Evolutionary conservation across 2,888 invertebrate genomes (phyloP).

Genomic region (Pollenia amentaria): DNA sequence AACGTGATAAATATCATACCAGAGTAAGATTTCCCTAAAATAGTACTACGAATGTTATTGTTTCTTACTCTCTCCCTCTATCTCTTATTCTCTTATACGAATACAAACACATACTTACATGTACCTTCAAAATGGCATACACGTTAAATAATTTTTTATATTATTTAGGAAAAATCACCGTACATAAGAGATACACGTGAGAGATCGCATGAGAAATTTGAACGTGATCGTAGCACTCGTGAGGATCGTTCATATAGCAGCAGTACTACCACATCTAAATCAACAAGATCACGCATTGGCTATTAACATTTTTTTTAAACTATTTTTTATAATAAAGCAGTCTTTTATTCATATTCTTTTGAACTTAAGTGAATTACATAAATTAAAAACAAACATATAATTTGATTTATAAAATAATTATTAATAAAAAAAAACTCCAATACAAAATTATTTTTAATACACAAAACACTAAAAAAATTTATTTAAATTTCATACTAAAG

Average conservation of each 20-base stretch:
- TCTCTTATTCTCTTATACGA: slow-evolving; percentile 22
- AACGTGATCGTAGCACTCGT: slow-evolving; percentile 83
- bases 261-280: slow-evolving; percentile 80
- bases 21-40: slow-evolving; percentile 86
- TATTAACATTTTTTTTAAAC: slow-evolving; percentile 74
- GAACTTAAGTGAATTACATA: neutral
- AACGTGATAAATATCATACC: slow-evolving; percentile 92
- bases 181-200: slow-evolving; percentile 88
- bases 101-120: slow-evolving; percentile 60
- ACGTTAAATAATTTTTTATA: slow-evolving; percentile 66
- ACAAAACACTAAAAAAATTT: slow-evolving; percentile 16
- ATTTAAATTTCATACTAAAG: slow-evolving; percentile 34
- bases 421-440: slow-evolving; percentile 48
- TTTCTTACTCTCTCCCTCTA: slow-evolving; percentile 40
- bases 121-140: slow-evolving; percentile 59
- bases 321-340: neutral
- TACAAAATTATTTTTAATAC: slow-evolving; percentile 15
- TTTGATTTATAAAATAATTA: neutral
- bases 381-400: neutral
- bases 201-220: slow-evolving; percentile 91
- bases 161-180: slow-evolving; percentile 91
- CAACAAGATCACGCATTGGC: slow-evolving; percentile 82
- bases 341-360: neutral
- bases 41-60: slow-evolving; percentile 28
- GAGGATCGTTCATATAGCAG: slow-evolving; percentile 89